phyloP scores from a whole-genome alignment of 2,113 vertebrate species.

The Noturus placidus region DNA sequence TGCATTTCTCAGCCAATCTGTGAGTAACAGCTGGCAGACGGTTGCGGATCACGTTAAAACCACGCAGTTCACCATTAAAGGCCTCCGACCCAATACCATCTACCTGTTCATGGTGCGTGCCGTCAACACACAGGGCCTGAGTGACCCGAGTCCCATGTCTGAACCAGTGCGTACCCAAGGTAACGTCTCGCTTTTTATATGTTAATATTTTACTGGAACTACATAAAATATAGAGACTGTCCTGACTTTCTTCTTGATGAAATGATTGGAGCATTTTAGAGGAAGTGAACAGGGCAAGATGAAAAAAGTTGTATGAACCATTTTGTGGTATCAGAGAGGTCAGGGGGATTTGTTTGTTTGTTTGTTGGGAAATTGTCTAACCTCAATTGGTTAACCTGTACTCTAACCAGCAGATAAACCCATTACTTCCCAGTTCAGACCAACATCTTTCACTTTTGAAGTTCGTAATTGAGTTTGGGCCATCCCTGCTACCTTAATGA shows the following conservation, averaged over 20 bases:
- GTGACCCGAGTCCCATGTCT: constrained; percentile 96
- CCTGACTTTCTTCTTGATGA: background rate
- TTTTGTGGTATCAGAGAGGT: background rate
- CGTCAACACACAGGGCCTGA: constrained; percentile 91
- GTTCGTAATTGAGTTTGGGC: constrained; percentile 63
- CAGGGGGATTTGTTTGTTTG: background rate
- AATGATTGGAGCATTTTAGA: background rate
- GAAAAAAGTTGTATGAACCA: background rate
- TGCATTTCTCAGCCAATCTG: constrained; percentile 81
- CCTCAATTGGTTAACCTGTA: background rate
- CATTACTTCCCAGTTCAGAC: constrained; percentile 68
- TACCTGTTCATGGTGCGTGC: constrained; percentile 98
- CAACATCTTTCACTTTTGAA: constrained; percentile 66
- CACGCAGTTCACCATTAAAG: constrained; percentile 85
- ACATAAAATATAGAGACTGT: background rate
- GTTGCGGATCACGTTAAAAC: constrained; percentile 94
- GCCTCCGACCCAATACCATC: constrained; percentile 94
- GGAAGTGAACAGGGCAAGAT: background rate
- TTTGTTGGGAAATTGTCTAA: background rate
- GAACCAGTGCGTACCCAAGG: constrained; percentile 97
- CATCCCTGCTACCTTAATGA: constrained; percentile 70
- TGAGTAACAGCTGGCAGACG: constrained; percentile 99
- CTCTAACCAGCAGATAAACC: constrained; percentile 47
- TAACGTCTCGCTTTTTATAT: constrained; percentile 57
- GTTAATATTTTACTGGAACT: background rate